A percentile compares a stretch with the other conserved stretches of the same genome.
Evolutionary conservation across 2,888 invertebrate genomes (phyloP).

Genomic region (Empis livida): DNA sequence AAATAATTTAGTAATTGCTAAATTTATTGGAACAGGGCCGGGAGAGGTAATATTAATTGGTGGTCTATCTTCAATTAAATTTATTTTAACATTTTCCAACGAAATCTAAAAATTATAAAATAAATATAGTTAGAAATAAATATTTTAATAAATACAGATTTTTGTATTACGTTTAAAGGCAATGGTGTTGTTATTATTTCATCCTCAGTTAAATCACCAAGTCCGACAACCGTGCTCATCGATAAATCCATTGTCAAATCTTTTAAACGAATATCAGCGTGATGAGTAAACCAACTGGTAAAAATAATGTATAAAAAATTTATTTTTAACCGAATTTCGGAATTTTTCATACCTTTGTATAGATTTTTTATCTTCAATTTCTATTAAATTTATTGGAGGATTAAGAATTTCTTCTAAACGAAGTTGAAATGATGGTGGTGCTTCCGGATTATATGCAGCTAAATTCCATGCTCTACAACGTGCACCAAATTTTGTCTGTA

Average conservation of each 20-base stretch:
- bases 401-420: constrained; percentile 47
- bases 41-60: constrained; percentile 69
- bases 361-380: constrained; percentile 27
- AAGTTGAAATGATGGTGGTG: constrained; percentile 43
- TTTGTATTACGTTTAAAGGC: constrained; percentile 56
- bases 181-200: constrained; percentile 69
- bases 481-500: constrained; percentile 68
- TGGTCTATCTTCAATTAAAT: constrained; percentile 71
- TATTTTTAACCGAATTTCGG: neutral
- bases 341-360: constrained; percentile 25
- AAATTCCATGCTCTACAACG: constrained; percentile 72
- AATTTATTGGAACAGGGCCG: constrained; percentile 64
- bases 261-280: constrained; percentile 49
- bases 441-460: constrained; percentile 41
- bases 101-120: constrained; percentile 49
- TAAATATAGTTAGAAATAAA: neutral
- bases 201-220: constrained; percentile 77
- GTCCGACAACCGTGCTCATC: constrained; percentile 69
- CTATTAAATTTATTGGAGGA: constrained; percentile 25
- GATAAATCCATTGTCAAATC: constrained; percentile 56
- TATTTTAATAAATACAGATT: neutral
- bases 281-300: constrained; percentile 31
- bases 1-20: constrained; percentile 55
- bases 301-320: neutral
- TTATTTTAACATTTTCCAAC: constrained; percentile 61